Evolutionary conservation across 2,113 vertebrate genomes (phyloP), one percentile per base, ranked within the genome.

Genomic region (Tricholaema leucomelas): DNA sequence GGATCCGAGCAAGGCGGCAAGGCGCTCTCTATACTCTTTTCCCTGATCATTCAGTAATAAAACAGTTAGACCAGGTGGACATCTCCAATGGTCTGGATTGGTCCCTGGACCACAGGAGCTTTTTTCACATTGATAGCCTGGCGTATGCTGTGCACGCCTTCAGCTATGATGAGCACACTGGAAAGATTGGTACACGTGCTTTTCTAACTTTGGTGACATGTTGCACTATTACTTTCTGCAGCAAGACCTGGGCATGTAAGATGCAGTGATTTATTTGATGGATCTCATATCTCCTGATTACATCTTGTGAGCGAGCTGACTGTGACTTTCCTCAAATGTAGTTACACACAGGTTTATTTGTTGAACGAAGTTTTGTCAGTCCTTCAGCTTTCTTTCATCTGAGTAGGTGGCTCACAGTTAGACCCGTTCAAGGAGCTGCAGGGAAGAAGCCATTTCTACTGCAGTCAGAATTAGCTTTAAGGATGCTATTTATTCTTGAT

Each of bases 81-180:
- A 98, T 99, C 82, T 98, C 98, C 33, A 99, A 99, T 2, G 99
- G 98, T 17, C 76, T 99, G 96, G 99, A 98, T 38, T 99, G 99
- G 98, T 99, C 98, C 48, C 91, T 97, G 76, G 99, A 99, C 90
- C 97, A 98, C 79, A 97, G 82, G 67, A 97, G 96, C 19, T 98
- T 99, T 90, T 99, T 97, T 92, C 98, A 98, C 92, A 98, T 99
- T 0, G 98, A 99, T 96, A 99, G 98, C 95, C 95, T 99, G 93
- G 74, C 96, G 11, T 97, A 95, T 1, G 96, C 85, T 1, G 97
- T 99, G 38, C 98, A 98, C 21, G 98, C 98, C 19, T 98, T 98
- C 56, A 97, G 97, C 96, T 98, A 99, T 10, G 96, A 98, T 86
- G 42, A 92, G 12, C 70, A 82, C 80, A 97, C 98, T 3, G 98